These are phyloP conservation scores for Hippoglossus stenolepis DNA, from an alignment of 2,113 vertebrate species.

Conservation along the genomic window DNA sequence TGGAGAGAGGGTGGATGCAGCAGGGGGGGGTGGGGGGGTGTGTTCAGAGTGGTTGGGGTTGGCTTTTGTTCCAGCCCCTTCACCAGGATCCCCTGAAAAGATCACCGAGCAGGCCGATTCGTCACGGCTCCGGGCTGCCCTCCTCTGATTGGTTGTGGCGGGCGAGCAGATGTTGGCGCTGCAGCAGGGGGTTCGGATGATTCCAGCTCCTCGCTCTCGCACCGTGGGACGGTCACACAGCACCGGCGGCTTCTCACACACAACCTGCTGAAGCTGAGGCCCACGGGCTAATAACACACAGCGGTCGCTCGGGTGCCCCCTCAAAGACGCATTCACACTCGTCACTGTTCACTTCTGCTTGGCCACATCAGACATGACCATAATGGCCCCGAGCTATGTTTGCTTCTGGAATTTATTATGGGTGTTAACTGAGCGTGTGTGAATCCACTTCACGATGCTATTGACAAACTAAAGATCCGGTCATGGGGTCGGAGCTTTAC, in stretches of 20 bases:
- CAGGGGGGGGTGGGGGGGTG: conserved; percentile 31
- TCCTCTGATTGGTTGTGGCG: conserved; percentile 78
- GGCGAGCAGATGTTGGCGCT: conserved; percentile 82
- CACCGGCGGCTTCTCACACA: conserved; percentile 58
- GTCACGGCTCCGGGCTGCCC: conserved; percentile 75
- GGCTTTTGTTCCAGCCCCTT: conserved; percentile 82
- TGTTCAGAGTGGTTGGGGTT: conserved; percentile 49
- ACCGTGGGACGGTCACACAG: conserved; percentile 64
- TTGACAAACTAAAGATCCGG: conserved; percentile 47
- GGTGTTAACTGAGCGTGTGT: conserved; percentile 52
- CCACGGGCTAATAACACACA: conserved; percentile 33
- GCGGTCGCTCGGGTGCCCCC: conserved; percentile 58
- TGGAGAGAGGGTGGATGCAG: conserved; percentile 66
- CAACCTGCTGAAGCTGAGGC: conserved; percentile 57
- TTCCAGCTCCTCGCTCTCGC: conserved; percentile 72
- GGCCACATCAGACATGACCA: conserved; percentile 51
- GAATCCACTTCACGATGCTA: conserved; percentile 46
- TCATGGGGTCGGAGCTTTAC: conserved; percentile 58
- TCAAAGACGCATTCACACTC: conserved; percentile 62
- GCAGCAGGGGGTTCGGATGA: conserved; percentile 80
- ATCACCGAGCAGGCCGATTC: conserved; percentile 81
- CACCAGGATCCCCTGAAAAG: conserved; percentile 84
- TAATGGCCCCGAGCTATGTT: conserved; percentile 24
- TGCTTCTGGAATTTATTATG: conserved; percentile 45
- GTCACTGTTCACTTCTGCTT: conserved; percentile 30